Evolutionary conservation across 1,140 invertebrate species (phyloP).

Genomic region (Pinna nobilis): DNA sequence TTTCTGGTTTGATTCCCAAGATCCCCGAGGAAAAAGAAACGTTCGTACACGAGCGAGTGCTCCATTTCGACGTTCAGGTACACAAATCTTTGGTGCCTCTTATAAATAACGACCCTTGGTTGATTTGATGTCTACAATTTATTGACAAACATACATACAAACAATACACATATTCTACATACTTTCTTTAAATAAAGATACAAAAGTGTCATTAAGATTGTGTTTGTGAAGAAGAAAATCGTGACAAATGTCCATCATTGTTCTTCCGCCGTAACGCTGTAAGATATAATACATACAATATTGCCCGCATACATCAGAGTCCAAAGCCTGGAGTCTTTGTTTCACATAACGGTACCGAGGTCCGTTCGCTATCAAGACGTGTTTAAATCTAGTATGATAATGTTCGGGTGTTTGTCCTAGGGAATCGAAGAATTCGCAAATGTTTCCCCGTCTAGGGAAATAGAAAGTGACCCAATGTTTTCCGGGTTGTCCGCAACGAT

Average conservation of each 20-base stretch:
- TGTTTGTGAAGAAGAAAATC: not conserved
- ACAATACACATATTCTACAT: too few relatives aligned
- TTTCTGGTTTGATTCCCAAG: not conserved
- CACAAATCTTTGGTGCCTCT: not conserved
- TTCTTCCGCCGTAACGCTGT: not conserved
- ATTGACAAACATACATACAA: not conserved
- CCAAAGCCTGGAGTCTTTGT: constrained; percentile 6
- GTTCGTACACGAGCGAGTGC: not conserved
- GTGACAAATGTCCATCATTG: constrained; percentile 4
- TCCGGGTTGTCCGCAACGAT: not conserved
- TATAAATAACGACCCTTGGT: not conserved
- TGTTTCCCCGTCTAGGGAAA: not conserved
- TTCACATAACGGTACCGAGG: not conserved
- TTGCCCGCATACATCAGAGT: constrained; percentile 13
- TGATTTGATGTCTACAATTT: not conserved
- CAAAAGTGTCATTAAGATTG: constrained; percentile 9
- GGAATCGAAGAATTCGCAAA: constrained; percentile 27
- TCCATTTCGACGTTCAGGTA: not conserved
- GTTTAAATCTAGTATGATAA: not conserved
- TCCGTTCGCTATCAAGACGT: constrained; percentile 13
- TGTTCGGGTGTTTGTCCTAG: not conserved
- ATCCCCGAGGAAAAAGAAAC: not conserved
- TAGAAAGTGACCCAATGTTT: constrained; percentile 28
- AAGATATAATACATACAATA: constrained; percentile 21
- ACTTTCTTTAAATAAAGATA: too few relatives aligned